Percentiles rank a stretch among this genome's conserved stretches.
Evolutionary conservation across 2,888 invertebrate genomes (phyloP).

Genomic region (Caenorhabditis panamensis): DNA sequence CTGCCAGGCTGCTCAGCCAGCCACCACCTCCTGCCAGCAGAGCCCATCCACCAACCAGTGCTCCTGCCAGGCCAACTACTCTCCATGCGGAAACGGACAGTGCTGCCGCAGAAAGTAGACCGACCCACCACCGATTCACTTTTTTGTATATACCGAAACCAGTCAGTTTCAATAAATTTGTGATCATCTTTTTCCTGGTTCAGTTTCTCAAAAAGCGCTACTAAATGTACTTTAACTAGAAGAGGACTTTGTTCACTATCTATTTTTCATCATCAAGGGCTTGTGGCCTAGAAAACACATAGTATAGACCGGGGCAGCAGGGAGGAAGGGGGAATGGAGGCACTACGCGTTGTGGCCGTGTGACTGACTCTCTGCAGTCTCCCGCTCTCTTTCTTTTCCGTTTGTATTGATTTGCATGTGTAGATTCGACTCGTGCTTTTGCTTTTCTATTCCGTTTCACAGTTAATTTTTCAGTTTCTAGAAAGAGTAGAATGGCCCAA

Average conservation of each 20-base stretch:
- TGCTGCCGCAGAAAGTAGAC: conserved; percentile 69
- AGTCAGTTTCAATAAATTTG: conserved; percentile 50
- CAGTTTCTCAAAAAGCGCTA: not conserved
- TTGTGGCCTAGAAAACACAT: conserved; percentile 6
- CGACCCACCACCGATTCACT: not conserved
- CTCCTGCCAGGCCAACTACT: conserved; percentile 65
- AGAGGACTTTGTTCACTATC: not conserved
- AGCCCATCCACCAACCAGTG: conserved; percentile 39
- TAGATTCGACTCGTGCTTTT: not conserved
- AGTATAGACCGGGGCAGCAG: conserved; percentile 5
- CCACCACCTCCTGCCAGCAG: conserved; percentile 64
- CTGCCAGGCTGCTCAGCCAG: conserved; percentile 64
- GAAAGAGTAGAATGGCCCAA: not conserved
- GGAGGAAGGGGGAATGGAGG: not conserved
- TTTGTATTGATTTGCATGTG: conserved; percentile 33
- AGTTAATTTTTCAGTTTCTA: too few species aligned
- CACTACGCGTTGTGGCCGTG: not conserved
- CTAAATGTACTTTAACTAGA: too few species aligned
- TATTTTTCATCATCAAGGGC: conserved; percentile 1
- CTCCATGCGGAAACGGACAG: conserved; percentile 69
- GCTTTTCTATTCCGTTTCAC: too few species aligned
- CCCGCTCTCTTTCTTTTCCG: conserved; percentile 7
- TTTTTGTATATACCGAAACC: conserved; percentile 61
- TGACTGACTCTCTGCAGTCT: conserved; percentile 26
- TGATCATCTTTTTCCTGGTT: not conserved